phyloP scores from a whole-genome alignment of 2,888 invertebrate genomes.

The Epsilonema sp. region DNA sequence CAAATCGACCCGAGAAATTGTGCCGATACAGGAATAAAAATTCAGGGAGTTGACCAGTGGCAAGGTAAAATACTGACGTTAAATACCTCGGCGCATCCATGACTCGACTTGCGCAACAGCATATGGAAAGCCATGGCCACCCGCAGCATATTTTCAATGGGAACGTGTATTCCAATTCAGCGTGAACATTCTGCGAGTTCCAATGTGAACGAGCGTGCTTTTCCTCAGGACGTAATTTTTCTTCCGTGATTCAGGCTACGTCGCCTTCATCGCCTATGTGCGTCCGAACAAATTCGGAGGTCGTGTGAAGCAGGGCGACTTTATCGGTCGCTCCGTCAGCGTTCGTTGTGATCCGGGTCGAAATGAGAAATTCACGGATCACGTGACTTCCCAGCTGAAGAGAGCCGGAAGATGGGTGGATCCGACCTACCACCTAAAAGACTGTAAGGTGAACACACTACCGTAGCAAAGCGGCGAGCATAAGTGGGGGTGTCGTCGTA shows the following conservation, averaged over 20 bases:
- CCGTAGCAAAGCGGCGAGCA: no score
- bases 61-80: constrained; percentile 13
- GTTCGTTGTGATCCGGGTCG: neutral
- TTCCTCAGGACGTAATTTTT: no score
- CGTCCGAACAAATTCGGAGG: constrained; percentile 20
- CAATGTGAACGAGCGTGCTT: no score
- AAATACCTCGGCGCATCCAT: no score
- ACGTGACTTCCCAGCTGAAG: constrained; percentile 12
- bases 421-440: constrained; percentile 22
- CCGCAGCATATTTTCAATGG: no score
- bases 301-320: constrained; percentile 16
- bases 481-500: no score
- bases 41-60: constrained; percentile 27
- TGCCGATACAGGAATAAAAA: constrained; percentile 22
- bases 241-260: constrained; percentile 18
- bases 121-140: no score
- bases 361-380: neutral
- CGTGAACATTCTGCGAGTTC: no score
- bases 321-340: constrained; percentile 15
- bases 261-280: constrained; percentile 21
- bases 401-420: constrained; percentile 20
- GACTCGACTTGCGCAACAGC: no score
- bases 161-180: no score
- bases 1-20: no score
- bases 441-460: no score